Base-by-base conservation (phyloP, 2,888 invertebrate species). In the Megamerina dolium region DNA sequence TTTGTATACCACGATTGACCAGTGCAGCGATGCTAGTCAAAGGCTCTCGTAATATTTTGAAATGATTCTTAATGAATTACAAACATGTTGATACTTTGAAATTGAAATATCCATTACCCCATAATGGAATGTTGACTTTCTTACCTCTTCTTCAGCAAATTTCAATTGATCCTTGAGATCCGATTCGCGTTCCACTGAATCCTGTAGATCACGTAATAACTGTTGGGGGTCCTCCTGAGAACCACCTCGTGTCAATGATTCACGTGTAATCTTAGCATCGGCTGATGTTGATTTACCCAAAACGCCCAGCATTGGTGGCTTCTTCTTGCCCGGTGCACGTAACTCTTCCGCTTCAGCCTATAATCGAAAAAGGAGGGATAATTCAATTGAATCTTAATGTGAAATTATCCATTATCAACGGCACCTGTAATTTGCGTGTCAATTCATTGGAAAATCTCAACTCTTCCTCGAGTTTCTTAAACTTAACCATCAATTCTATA, bases 71-170 rank as follows among this genome's bases (percentile, higher is more conserved):
- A n/a, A n/a, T n/a, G n/a, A n/a, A n/a, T n/a, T n/a, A n/a, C n/a
- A n/a, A n/a, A n/a, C n/a, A n/a, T n/a, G n/a, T n/a, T n/a, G n/a
- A n/a, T n/a, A n/a, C n/a, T n/a, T n/a, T n/a, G n/a, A n/a, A n/a
- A n/a, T n/a, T n/a, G n/a, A n/a, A n/a, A n/a, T n/a, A n/a, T n/a
- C n/a, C n/a, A n/a, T n/a, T n/a, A n/a, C n/a, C n/a, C n/a, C n/a
- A n/a, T n/a, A n/a, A n/a, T n/a, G n/a, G n/a, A n/a, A n/a, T n/a
- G n/a, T 12, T 14, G 5, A 31, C 3, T 34, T 32, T 45, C 59
- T 59, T 56, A 86, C 87, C 81, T 95, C 94, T 72, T 93, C 92
- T 70, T 95, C 94, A 12, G 93, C 85, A 69, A 91, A 94, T 52
- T 84, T 81, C 10, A 95, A 73, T 67, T 96, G 95, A 68, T 96